phyloP scores from a whole-genome alignment of 2,113 vertebrate species.

The Fregetta grallaria region DNA sequence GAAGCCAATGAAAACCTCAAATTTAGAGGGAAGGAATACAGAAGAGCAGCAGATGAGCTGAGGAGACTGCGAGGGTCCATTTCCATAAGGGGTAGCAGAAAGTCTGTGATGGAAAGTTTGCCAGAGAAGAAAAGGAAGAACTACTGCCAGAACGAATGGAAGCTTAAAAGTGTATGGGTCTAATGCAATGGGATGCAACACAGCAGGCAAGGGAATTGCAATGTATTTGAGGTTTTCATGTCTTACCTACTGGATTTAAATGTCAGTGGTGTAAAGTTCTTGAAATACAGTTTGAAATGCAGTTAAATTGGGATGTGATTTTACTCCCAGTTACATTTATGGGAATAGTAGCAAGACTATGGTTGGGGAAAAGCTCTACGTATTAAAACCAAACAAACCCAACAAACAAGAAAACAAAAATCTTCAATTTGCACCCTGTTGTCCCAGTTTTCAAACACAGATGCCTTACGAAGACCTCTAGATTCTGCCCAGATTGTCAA shows the following conservation, averaged over 20 bases:
- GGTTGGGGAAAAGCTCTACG: rapidly evolving
- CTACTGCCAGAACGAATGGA: background rate
- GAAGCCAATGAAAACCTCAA: background rate
- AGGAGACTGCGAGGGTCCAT: background rate
- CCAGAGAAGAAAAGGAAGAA: background rate
- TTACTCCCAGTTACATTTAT: background rate
- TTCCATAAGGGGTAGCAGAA: background rate
- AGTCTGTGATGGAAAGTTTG: background rate
- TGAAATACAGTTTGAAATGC: background rate
- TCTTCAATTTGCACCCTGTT: background rate
- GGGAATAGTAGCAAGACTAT: background rate
- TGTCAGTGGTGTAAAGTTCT: background rate
- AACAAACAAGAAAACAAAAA: background rate
- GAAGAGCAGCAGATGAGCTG: background rate
- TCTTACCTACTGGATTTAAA: background rate
- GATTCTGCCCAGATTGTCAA: background rate
- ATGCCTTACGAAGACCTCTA: background rate
- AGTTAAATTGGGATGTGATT: background rate
- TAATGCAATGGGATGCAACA: background rate
- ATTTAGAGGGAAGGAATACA: background rate
- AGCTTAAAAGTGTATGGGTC: background rate
- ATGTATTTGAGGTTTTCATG: background rate
- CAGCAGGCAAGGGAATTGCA: background rate
- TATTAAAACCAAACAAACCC: background rate
- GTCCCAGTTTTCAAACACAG: background rate